Base-by-base conservation (phyloP, 2,888 invertebrate genomes). In the Caenorhabditis sp. region DNA sequence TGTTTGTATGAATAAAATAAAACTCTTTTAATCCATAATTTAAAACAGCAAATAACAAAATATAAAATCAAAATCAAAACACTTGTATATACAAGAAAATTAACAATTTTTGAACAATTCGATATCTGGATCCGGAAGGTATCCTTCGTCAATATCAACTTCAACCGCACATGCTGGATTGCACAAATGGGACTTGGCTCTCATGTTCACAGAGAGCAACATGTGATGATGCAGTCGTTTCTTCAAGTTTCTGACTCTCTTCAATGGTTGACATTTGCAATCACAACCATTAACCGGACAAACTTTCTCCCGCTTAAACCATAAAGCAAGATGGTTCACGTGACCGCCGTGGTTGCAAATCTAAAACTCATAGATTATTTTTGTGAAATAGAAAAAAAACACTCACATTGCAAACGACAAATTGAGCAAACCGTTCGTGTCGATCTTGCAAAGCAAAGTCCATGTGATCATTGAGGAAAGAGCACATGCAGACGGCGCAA, bases 261-360 rank as follows among this genome's bases (percentile, higher is more conserved):
- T 77, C 6, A 61, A 20, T 37, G 62, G 64, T 20, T 26, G 22
- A 28, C 55, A 55, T 69, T 53, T 69, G 64, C 80, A 81, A 15
- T 69, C 69, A 37, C 81, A 81, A 26, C 68, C 65, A 15, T 35
- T 28, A n/a, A 77, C 76, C n/a, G 81, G 71, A 35, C 81, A 81
- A 13, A 40, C 28, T 15, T 51, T 53, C 24, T 81, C 77, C 0
- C 35, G 26, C 3, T 37, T 37, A n/a, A 82, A 82, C 82, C 82
- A 82, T 15, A 60, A 37, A 1, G 64, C 60, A 15, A 82, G n/a
- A 44, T 82, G 82, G 20, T 56, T 26, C 1, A 72, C 32, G 18
- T 82, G 82, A 0, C 82, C 82, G 15, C 82, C 82, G 22, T 82
- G 82, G 20, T 78, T 78, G 58, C 82, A 82, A 22, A 77, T 67